These are phyloP conservation scores for Sericinus montela DNA, from an alignment of 2,888 invertebrate genomes.

Conservation along the genomic window DNA sequence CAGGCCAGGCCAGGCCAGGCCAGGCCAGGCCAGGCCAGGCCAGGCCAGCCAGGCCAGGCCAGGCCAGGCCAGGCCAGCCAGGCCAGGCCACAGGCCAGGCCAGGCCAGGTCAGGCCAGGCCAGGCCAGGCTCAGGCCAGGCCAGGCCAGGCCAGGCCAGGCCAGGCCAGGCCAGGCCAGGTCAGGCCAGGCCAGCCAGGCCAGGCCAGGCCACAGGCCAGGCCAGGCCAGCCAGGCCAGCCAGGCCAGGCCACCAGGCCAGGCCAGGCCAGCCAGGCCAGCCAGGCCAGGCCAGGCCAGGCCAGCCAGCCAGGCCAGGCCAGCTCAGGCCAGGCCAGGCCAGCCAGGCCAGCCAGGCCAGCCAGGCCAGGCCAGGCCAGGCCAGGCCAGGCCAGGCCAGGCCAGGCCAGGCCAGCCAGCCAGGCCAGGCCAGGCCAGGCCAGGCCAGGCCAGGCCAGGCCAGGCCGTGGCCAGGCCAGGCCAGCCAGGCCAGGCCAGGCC, in stretches of 20 bases:
- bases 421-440: constrained; percentile 18
- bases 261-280: too few relatives aligned
- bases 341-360: too few relatives aligned
- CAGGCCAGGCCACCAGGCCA: too few relatives aligned
- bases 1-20: constrained; percentile 30
- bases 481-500: constrained; percentile 6
- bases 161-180: constrained; percentile 26
- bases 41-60: too few relatives aligned
- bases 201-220: constrained; percentile 21
- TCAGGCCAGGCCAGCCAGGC: constrained; percentile 26
- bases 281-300: too few relatives aligned
- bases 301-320: too few relatives aligned
- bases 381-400: background rate
- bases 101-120: background rate
- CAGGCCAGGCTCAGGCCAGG: constrained; percentile 14
- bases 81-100: too few relatives aligned
- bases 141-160: constrained; percentile 23
- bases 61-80: too few relatives aligned
- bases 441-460: constrained; percentile 24
- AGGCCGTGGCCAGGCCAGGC: constrained; percentile 25
- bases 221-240: constrained; percentile 2
- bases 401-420: constrained; percentile 13
- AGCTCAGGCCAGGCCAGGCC: too few relatives aligned
- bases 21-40: constrained; percentile 17
- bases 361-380: constrained; percentile 28